A percentile compares a stretch with the other conserved stretches of the same genome.
Conservation (phyloP, 2,888 invertebrate species). For the Lepidocyrtinus sp. region DNA sequence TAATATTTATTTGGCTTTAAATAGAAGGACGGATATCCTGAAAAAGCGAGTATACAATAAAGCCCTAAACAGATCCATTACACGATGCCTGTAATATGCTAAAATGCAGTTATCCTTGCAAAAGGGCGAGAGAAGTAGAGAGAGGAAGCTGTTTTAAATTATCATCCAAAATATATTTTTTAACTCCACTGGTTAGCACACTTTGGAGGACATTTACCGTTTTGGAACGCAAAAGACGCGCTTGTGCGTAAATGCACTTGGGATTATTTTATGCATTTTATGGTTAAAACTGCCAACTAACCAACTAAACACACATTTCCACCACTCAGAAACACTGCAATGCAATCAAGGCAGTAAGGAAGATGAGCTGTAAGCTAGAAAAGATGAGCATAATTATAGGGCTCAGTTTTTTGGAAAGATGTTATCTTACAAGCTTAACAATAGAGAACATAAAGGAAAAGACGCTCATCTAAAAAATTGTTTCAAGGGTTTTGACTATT, state of each 20-base stretch:
- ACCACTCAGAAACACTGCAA: too few relatives aligned
- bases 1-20: conserved; percentile 30
- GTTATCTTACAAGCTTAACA: conserved; percentile 46
- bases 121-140: conserved; percentile 37
- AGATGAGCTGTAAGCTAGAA: conserved; percentile 41
- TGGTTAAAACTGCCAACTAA: conserved; percentile 42
- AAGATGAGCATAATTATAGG: conserved; percentile 48
- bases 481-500: conserved; percentile 51
- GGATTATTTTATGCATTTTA: neutral
- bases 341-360: conserved; percentile 32
- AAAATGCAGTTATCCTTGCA: conserved; percentile 35
- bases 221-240: neutral
- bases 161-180: conserved; percentile 26
- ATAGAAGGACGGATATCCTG: conserved; percentile 44
- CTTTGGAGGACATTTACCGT: conserved; percentile 36
- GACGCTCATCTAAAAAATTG: conserved; percentile 36
- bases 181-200: neutral
- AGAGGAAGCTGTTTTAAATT: conserved; percentile 47
- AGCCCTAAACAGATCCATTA: too few relatives aligned
- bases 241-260: neutral
- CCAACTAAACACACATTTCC: too few relatives aligned
- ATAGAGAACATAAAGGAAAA: conserved; percentile 52
- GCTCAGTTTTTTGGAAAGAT: conserved; percentile 47
- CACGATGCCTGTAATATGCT: too few relatives aligned
- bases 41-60: neutral